Conservation (phyloP, 2,888 invertebrate genomes). For the Melanophora roralis region DNA sequence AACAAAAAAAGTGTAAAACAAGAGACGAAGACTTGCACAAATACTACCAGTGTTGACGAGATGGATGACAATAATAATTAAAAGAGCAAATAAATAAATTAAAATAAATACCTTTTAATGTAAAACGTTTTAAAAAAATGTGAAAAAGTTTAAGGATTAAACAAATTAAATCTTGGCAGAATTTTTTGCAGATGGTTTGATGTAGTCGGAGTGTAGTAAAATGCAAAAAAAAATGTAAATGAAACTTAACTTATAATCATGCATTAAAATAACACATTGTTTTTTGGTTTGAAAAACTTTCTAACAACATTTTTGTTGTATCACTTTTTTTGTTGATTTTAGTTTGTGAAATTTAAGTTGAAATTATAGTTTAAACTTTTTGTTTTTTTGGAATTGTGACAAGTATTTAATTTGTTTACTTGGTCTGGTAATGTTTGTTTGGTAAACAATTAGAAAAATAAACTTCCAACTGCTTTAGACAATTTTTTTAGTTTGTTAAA, state of each 20-base stretch:
- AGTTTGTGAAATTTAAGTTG: neutral
- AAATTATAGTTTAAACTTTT: conserved; percentile 14
- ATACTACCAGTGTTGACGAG: neutral
- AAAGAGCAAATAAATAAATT: conserved; percentile 8
- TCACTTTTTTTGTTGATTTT: neutral
- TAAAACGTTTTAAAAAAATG: neutral
- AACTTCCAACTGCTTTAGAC: neutral
- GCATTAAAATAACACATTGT: conserved; percentile 7
- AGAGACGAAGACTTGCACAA: neutral
- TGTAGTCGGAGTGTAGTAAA: neutral
- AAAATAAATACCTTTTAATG: neutral
- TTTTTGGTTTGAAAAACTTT: neutral
- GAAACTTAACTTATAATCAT: conserved; percentile 17
- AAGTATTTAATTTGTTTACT: conserved; percentile 51
- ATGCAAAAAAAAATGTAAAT: neutral
- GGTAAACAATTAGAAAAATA: neutral
- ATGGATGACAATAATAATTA: conserved; percentile 11
- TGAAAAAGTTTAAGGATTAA: conserved; percentile 16
- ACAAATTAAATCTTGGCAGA: conserved; percentile 13
- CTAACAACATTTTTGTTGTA: neutral
- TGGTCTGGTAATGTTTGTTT: conserved; percentile 24
- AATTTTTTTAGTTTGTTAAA: neutral
- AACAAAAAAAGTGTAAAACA: neutral
- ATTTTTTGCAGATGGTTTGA: neutral
- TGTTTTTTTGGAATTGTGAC: conserved; percentile 9